A percentile compares a stretch with the other conserved stretches of the same genome.
Evolutionary conservation across 2,113 vertebrate species (phyloP).

Genomic region (Hymenochirus boettgeri): DNA sequence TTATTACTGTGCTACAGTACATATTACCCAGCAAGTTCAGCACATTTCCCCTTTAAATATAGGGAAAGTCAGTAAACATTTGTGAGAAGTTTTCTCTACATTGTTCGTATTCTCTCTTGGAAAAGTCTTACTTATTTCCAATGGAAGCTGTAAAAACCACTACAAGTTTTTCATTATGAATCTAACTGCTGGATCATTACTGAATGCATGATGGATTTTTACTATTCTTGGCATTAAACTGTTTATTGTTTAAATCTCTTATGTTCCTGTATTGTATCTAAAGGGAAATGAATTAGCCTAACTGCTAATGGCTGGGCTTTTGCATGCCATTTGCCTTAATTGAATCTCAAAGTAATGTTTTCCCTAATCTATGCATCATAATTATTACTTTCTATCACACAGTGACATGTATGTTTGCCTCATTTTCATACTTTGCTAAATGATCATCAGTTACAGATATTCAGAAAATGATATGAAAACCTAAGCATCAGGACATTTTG

Average conservation of each 20-base stretch:
- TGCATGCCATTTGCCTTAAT: conserved; percentile 38
- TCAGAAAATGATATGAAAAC: conserved; percentile 29
- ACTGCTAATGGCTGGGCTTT: conserved; percentile 27
- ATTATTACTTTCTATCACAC: conserved; percentile 41
- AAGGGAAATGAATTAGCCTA: conserved; percentile 36
- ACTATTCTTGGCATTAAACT: conserved; percentile 27
- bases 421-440: conserved; percentile 22
- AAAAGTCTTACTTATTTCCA: background rate
- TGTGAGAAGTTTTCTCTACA: no score
- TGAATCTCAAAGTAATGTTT: conserved; percentile 40
- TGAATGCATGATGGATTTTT: conserved; percentile 27
- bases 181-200: conserved; percentile 22
- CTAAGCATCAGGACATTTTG: conserved; percentile 3
- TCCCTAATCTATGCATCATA: conserved; percentile 33
- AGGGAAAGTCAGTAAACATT: no score
- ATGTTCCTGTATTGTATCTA: conserved; percentile 27
- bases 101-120: no score
- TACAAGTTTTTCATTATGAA: conserved; percentile 23
- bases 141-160: background rate
- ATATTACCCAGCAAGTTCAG: no score
- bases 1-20: no score
- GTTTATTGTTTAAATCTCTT: conserved; percentile 10
- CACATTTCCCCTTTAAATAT: no score
- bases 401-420: conserved; percentile 20
- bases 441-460: conserved; percentile 25